Conservation (phyloP, 1,140 invertebrate genomes). For the Aphaenogaster rudis region DNA sequence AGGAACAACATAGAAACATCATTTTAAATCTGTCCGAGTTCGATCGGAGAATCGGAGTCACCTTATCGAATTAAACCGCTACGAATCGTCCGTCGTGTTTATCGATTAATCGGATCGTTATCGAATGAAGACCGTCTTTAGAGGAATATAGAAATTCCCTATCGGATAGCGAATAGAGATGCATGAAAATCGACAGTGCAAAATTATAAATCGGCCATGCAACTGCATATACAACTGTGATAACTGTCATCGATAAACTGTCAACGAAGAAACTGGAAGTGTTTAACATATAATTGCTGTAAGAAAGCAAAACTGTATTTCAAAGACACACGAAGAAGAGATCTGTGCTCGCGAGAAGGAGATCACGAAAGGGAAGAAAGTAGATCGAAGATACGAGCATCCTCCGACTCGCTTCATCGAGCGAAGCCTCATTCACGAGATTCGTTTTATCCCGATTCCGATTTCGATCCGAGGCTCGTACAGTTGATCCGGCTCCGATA, state of each 20-base stretch:
- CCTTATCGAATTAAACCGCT: too few species aligned
- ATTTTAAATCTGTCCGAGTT: too few species aligned
- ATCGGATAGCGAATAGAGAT: not conserved
- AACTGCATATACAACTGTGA: not conserved
- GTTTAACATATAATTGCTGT: not conserved
- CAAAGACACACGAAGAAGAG: not conserved
- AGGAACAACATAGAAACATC: too few species aligned
- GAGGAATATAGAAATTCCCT: not conserved
- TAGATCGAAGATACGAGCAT: not conserved
- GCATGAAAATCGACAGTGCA: not conserved
- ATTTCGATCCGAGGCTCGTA: not conserved
- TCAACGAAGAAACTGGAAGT: not conserved
- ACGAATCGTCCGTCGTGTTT: too few species aligned
- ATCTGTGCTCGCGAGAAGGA: not conserved
- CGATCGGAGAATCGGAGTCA: too few species aligned
- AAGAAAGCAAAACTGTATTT: not conserved
- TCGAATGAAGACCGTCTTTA: too few species aligned
- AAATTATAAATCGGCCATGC: not conserved
- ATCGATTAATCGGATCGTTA: too few species aligned
- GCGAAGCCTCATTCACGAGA: not conserved
- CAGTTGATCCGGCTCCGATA: conserved; percentile 7
- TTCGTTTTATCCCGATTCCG: not conserved
- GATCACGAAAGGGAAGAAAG: too few species aligned
- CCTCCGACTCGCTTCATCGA: not conserved
- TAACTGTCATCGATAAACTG: not conserved